These are phyloP conservation scores for Plemyria rubiginata DNA, from an alignment of 2,888 invertebrate species.

Conservation along the genomic window DNA sequence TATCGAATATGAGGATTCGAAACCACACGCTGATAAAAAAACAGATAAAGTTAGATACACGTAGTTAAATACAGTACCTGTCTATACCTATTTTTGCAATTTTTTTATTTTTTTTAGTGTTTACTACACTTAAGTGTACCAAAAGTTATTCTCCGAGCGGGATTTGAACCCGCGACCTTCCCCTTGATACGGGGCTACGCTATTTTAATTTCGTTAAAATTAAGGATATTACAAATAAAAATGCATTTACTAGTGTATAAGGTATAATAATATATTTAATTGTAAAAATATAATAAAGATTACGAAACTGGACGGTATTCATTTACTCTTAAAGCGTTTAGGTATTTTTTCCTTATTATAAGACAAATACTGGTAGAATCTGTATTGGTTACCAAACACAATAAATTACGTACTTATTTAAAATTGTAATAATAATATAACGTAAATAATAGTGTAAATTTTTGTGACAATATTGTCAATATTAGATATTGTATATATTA, in stretches of 20 bases:
- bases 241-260: conserved; percentile 56
- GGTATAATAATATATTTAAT: conserved; percentile 49
- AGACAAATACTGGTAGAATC: background rate
- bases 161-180: too few species aligned
- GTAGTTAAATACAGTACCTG: too few species aligned
- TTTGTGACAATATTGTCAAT: too few species aligned
- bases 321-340: conserved; percentile 40
- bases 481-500: too few species aligned
- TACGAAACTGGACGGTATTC: conserved; percentile 59
- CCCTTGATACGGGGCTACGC: too few species aligned
- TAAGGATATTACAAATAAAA: conserved; percentile 44
- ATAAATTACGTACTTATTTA: background rate
- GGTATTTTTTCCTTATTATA: background rate
- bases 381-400: background rate
- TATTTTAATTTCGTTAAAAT: too few species aligned
- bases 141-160: too few species aligned
- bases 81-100: too few species aligned
- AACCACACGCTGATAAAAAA: conserved; percentile 28
- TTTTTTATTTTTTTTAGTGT: too few species aligned
- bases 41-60: conserved; percentile 6
- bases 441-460: too few species aligned
- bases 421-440: background rate
- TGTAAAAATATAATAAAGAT: conserved; percentile 45
- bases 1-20: conserved; percentile 19
- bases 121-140: too few species aligned